These are phyloP conservation scores for Drosophila seguyi DNA, from an alignment of 1,140 invertebrate species.

Conservation along the genomic window DNA sequence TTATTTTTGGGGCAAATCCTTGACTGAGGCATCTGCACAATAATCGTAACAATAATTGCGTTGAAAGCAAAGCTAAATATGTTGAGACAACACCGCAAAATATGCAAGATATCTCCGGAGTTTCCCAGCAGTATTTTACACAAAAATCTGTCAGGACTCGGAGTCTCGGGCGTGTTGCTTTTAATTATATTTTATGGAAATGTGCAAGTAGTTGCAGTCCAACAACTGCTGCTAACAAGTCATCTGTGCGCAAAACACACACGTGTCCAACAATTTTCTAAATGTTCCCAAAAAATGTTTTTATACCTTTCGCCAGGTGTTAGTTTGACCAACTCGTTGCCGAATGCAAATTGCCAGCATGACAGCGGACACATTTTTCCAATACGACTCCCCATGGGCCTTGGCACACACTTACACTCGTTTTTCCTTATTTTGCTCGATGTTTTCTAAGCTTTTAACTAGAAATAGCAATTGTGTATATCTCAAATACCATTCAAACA, in stretches of 20 bases:
- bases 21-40: conserved; percentile 56
- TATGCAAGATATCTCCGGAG: conserved; percentile 70
- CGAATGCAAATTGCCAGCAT: conserved; percentile 50
- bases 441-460: conserved; percentile 9
- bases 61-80: conserved; percentile 61
- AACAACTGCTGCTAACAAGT: conserved; percentile 52
- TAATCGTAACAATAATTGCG: conserved; percentile 72
- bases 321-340: conserved; percentile 50
- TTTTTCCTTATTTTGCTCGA: neutral
- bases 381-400: conserved; percentile 36
- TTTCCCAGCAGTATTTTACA: conserved; percentile 34
- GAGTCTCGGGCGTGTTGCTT: conserved; percentile 58
- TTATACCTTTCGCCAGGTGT: conserved; percentile 35
- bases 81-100: conserved; percentile 60
- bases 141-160: conserved; percentile 19
- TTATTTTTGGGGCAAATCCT: conserved; percentile 53
- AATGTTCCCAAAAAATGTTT: conserved; percentile 17
- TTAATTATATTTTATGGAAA: conserved; percentile 81
- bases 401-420: neutral
- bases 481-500: conserved; percentile 14
- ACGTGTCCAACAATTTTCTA: conserved; percentile 26
- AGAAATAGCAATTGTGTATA: conserved; percentile 10
- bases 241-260: conserved; percentile 24
- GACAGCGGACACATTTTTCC: conserved; percentile 37
- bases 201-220: conserved; percentile 16